phyloP scores from a whole-genome alignment of 2,113 vertebrate genomes.

The Tringa solitaria region DNA sequence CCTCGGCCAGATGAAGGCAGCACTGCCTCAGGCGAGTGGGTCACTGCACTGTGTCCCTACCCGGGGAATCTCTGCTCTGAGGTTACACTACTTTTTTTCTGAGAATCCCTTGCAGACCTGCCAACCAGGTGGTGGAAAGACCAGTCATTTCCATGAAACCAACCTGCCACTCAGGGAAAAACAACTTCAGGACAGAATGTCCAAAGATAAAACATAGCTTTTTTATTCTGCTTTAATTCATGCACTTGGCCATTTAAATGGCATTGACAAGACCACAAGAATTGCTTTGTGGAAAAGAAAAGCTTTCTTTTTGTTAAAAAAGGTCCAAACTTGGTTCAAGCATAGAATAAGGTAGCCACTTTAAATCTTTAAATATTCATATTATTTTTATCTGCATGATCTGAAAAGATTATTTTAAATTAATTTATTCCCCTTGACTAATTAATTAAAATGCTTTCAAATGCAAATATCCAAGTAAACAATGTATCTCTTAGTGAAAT shows the following conservation, averaged over 20 bases:
- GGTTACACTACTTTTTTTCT: not conserved
- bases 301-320: not conserved
- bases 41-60: not conserved
- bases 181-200: not conserved
- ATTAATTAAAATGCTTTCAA: not conserved
- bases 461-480: not conserved
- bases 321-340: not conserved
- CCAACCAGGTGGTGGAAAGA: not conserved
- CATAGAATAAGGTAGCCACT: not conserved
- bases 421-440: not conserved
- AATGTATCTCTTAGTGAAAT: not conserved
- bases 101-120: not conserved
- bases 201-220: not conserved
- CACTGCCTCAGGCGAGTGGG: fast-evolving
- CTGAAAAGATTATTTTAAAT: not conserved
- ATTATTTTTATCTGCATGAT: not conserved
- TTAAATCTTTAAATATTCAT: not conserved
- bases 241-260: not conserved
- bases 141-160: not conserved
- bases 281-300: not conserved
- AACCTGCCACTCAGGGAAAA: not conserved
- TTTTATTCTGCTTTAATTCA: not conserved
- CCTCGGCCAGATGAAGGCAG: not conserved
- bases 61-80: not conserved
- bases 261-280: not conserved